phyloP scores from a whole-genome alignment of 2,888 invertebrate species.

The Tubulanus polymorphus region DNA sequence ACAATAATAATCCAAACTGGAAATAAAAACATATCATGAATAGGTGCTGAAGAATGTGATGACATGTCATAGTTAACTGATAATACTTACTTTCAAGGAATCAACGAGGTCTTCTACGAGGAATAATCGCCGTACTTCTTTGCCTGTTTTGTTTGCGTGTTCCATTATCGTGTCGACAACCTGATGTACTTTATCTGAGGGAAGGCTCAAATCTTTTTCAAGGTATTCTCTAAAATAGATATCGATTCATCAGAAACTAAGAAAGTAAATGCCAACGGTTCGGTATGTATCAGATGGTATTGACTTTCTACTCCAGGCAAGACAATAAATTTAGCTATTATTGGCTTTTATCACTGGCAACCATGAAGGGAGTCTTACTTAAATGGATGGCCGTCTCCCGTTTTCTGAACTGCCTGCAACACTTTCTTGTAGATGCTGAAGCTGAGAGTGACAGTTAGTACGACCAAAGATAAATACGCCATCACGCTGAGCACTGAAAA shows the following conservation, averaged over 20 bases:
- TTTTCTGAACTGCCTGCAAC: slow-evolving; percentile 90
- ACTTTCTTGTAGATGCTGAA: slow-evolving; percentile 96
- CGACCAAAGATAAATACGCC: slow-evolving; percentile 83
- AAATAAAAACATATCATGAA: not conserved
- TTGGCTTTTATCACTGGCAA: not conserved
- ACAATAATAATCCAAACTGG: slow-evolving; percentile 91
- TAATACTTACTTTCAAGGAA: slow-evolving; percentile 55
- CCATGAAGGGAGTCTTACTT: slow-evolving; percentile 70
- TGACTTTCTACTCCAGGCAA: no score
- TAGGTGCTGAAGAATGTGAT: slow-evolving; percentile 2
- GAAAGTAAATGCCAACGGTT: not conserved
- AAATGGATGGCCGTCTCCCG: slow-evolving; percentile 94
- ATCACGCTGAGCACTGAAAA: slow-evolving; percentile 93
- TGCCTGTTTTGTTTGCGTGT: slow-evolving; percentile 76
- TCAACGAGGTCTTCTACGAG: slow-evolving; percentile 95
- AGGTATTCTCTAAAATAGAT: slow-evolving; percentile 59
- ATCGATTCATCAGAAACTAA: no score
- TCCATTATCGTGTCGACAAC: slow-evolving; percentile 81
- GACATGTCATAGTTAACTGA: not conserved
- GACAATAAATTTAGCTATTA: not conserved
- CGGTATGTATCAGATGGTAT: not conserved
- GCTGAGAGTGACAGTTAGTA: slow-evolving; percentile 80
- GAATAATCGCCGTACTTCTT: slow-evolving; percentile 87
- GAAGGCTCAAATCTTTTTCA: slow-evolving; percentile 80
- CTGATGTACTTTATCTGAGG: slow-evolving; percentile 86